Percentiles rank a stretch among this genome's conserved stretches.
These are phyloP conservation scores for Gonatopus flavifemur DNA, from an alignment of 1,140 invertebrate genomes.

Conservation along the genomic window DNA sequence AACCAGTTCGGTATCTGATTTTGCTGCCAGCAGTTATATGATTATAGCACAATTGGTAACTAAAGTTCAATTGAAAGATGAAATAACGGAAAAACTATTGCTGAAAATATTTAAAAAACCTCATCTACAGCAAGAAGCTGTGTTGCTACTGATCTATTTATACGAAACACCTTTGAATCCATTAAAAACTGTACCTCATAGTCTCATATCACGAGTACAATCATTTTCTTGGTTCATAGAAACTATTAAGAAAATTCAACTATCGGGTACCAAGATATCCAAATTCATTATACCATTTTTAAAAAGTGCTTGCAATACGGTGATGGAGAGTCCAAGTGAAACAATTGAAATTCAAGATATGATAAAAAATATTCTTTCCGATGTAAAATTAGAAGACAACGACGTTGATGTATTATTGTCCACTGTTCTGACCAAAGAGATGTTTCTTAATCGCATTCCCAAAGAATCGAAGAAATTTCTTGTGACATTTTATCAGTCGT, in stretches of 20 bases:
- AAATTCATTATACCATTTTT: conserved; percentile 62
- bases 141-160: conserved; percentile 64
- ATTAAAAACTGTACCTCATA: conserved; percentile 54
- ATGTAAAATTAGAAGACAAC: conserved; percentile 55
- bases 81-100: conserved; percentile 65
- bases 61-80: conserved; percentile 64
- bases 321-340: conserved; percentile 18
- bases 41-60: conserved; percentile 70
- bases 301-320: conserved; percentile 33
- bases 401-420: conserved; percentile 50
- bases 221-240: conserved; percentile 57
- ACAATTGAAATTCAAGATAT: conserved; percentile 25
- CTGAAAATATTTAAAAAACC: conserved; percentile 62
- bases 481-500: conserved; percentile 49
- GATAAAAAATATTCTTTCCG: conserved; percentile 58
- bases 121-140: conserved; percentile 59
- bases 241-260: conserved; percentile 57
- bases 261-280: conserved; percentile 55
- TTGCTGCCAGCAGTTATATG: conserved; percentile 73
- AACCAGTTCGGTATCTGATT: conserved; percentile 68
- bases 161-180: conserved; percentile 63
- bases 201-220: conserved; percentile 57
- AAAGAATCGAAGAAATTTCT: conserved; percentile 32
- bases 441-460: conserved; percentile 28
- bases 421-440: conserved; percentile 23